Percentiles rank a stretch among this genome's conserved stretches.
Evolutionary conservation across 2,797 vertebrate genomes (phyloP).

Genomic region (Choloepus didactylus): DNA sequence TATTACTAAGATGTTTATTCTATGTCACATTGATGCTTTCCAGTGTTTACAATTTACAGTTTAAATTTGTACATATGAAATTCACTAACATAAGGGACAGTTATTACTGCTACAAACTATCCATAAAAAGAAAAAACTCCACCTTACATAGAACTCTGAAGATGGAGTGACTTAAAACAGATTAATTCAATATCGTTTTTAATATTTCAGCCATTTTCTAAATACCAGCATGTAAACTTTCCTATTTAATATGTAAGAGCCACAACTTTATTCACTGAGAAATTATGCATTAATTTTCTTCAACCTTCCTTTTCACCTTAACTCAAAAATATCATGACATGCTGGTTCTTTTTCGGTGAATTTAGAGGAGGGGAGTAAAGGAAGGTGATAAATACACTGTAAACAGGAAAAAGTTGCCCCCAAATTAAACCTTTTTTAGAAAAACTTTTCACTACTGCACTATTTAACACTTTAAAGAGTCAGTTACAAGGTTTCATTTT

Average conservation of each 20-base stretch:
- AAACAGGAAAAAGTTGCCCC: conserved; percentile 49
- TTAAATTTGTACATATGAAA: conserved; percentile 81
- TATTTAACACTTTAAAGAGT: no score
- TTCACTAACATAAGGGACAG: conserved; percentile 52
- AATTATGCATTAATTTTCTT: conserved; percentile 61
- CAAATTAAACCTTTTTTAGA: no score
- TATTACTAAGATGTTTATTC: conserved; percentile 85
- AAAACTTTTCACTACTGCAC: no score
- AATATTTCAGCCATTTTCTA: no score
- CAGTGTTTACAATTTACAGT: no score
- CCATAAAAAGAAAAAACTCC: conserved; percentile 65
- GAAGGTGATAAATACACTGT: conserved; percentile 64
- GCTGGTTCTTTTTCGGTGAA: conserved; percentile 55
- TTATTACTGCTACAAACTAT: conserved; percentile 85
- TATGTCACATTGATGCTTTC: conserved; percentile 89
- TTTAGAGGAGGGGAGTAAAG: background rate
- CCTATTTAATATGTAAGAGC: conserved; percentile 80
- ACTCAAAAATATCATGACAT: conserved; percentile 61
- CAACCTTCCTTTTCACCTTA: conserved; percentile 76
- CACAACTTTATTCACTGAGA: conserved; percentile 77
- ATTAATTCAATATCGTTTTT: no score
- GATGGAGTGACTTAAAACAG: no score
- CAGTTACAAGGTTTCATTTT: conserved; percentile 58
- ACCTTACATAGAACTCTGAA: conserved; percentile 84
- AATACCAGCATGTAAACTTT: no score